These are phyloP conservation scores for Spizella passerina DNA, from an alignment of 2,797 vertebrate species.

Conservation along the genomic window DNA sequence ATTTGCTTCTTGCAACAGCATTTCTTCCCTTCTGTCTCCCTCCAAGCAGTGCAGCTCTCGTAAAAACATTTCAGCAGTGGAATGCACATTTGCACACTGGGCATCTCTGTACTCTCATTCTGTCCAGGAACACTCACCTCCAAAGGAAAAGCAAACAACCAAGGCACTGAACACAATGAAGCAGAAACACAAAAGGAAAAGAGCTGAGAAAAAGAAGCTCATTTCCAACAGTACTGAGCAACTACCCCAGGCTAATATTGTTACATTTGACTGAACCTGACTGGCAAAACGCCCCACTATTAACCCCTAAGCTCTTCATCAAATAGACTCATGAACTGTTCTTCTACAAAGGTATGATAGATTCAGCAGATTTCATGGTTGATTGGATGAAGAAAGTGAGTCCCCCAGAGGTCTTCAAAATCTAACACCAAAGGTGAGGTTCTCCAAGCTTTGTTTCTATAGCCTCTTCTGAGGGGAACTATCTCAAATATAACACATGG, in stretches of 20 bases:
- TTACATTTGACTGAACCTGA: conserved; percentile 21
- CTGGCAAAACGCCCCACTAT: neutral
- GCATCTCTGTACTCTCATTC: neutral
- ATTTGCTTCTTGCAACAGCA: neutral
- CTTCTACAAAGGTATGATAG: neutral
- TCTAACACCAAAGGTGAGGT: neutral
- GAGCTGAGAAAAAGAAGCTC: conserved; percentile 11
- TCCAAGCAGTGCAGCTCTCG: neutral
- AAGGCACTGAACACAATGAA: conserved; percentile 34
- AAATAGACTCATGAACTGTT: neutral
- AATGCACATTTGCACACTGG: neutral
- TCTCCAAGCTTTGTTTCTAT: neutral
- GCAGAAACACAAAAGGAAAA: conserved; percentile 53
- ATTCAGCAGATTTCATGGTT: conserved; percentile 19
- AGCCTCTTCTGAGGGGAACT: neutral
- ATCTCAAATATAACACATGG: neutral
- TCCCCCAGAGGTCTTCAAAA: neutral
- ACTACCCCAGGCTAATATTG: neutral
- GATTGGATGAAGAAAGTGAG: neutral
- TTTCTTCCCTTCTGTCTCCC: neutral
- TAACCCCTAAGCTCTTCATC: conserved; percentile 37
- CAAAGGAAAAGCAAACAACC: conserved; percentile 16
- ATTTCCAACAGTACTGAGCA: conserved; percentile 26
- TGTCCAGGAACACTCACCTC: conserved; percentile 6
- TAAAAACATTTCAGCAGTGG: neutral